Evolutionary conservation across 2,113 vertebrate species (phyloP), one percentile per base, ranked within the genome.

Genomic region (Megalops atlanticus): DNA sequence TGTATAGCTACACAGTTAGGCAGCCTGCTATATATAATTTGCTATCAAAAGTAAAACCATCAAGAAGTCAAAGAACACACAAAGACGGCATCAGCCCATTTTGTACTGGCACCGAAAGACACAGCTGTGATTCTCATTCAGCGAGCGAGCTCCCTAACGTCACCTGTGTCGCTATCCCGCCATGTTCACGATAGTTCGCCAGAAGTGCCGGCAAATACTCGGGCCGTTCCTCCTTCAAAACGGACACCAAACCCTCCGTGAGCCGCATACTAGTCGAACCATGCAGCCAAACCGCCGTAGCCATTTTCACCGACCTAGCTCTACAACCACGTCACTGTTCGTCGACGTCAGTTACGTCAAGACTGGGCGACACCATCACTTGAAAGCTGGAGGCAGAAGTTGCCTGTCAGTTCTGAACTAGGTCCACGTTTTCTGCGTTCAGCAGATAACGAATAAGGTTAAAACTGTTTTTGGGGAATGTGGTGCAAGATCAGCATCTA

Each of bases 171-270:
- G 82, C 71, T 7, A 94, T 86, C 45, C 89, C 93, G 71, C 93
- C 94, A 81, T 95, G 93, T 58, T 95, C 92, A 6, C 94, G 87
- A 85, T 94, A 95, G 79, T 83, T 90, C 1, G 90, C 82, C 76
- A 95, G 33, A 71, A 93, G 77, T 0, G 85, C 81, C 0, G 94
- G 92, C 11, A 95, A 31, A 81, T 89, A 89, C 64, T 94, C 92
- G 0, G 92, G 88, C 39, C 91, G 89, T 40, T 94, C 91, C 7
- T 94, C 92, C 33, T 93, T 94, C 39, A 95, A 82, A 80, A 90
- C 90, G 40, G 91, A 92, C 86, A 93, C 87, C 36, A 95, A 79
- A 21, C 92, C 91, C 78, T 95, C 94, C 0, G 94, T 94, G 5
- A 94, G 80, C 33, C 91, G 89, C 85, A 89, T 84, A 73, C 85